Percentiles rank a stretch among this genome's conserved stretches.
phyloP scores from a whole-genome alignment of 2,113 vertebrate species.

The Oreotrochilus melanogaster region DNA sequence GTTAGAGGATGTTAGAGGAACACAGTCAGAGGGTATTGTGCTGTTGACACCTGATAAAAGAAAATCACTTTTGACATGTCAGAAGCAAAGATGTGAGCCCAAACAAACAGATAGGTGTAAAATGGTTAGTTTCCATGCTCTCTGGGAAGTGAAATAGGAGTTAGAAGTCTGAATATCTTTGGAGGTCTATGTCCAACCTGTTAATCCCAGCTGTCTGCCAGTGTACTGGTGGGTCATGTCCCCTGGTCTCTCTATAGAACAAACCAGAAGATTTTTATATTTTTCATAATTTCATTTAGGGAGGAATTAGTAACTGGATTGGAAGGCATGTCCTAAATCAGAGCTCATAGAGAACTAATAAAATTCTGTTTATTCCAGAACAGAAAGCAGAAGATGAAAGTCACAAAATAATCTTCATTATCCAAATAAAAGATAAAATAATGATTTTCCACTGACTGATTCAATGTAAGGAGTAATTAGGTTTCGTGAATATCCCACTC shows the following conservation, averaged over 20 bases:
- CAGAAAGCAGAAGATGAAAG: background rate
- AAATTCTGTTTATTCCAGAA: background rate
- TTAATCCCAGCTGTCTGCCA: background rate
- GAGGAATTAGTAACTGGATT: background rate
- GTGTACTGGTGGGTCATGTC: background rate
- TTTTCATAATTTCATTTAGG: accelerated
- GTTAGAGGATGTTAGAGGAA: no score
- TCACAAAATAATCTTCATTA: background rate
- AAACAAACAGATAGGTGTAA: background rate
- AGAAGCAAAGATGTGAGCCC: background rate
- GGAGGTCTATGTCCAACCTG: accelerated
- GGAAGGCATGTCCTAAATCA: background rate
- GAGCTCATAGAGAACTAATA: background rate
- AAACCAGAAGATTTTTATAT: background rate
- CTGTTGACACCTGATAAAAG: accelerated
- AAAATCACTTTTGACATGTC: background rate
- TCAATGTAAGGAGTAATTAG: background rate
- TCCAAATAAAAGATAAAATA: background rate
- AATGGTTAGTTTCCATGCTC: background rate
- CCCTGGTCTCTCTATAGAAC: background rate
- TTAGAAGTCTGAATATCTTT: background rate
- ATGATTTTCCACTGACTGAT: background rate
- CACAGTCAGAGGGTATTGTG: background rate
- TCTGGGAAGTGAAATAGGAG: background rate
- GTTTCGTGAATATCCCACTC: background rate